Conservation (phyloP, 2,797 vertebrate genomes). For the Valencia hispanica region DNA sequence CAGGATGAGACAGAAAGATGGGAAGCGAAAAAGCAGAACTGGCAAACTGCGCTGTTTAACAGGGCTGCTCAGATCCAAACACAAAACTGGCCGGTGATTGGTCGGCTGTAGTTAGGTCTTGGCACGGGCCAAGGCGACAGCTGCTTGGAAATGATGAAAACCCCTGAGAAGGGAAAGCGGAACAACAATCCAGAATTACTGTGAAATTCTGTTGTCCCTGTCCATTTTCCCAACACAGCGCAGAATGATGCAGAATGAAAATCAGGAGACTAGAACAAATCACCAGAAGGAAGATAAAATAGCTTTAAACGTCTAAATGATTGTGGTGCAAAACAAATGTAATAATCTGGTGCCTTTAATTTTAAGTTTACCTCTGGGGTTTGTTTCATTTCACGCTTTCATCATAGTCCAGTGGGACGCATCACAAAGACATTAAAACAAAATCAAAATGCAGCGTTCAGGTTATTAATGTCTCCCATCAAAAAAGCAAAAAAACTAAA, state of each 20-base stretch:
- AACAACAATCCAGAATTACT: conserved; percentile 68
- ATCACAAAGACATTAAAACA: conserved; percentile 65
- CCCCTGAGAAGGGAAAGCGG: conserved; percentile 67
- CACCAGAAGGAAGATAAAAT: conserved; percentile 45
- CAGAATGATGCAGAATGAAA: conserved; percentile 41
- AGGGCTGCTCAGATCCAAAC: conserved; percentile 67
- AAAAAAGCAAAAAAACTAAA: background rate
- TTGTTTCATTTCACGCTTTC: conserved; percentile 70
- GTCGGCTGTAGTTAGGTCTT: conserved; percentile 70
- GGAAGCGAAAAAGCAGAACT: conserved; percentile 40
- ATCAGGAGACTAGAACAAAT: conserved; percentile 51
- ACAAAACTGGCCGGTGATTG: conserved; percentile 70
- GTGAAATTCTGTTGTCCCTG: conserved; percentile 70
- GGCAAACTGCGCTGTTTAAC: conserved; percentile 65
- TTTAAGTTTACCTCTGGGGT: conserved; percentile 61
- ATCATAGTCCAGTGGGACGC: conserved; percentile 59
- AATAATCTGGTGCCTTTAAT: conserved; percentile 74
- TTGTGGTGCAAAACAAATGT: conserved; percentile 24
- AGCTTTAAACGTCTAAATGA: conserved; percentile 52
- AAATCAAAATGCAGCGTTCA: conserved; percentile 58
- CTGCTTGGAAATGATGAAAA: conserved; percentile 81
- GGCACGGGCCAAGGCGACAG: conserved; percentile 72
- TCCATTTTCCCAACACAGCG: conserved; percentile 57
- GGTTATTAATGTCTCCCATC: conserved; percentile 44
- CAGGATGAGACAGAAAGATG: conserved; percentile 47